These are phyloP conservation scores for Drosophila punjabiensis DNA, from an alignment of 1,140 invertebrate genomes.

Conservation along the genomic window DNA sequence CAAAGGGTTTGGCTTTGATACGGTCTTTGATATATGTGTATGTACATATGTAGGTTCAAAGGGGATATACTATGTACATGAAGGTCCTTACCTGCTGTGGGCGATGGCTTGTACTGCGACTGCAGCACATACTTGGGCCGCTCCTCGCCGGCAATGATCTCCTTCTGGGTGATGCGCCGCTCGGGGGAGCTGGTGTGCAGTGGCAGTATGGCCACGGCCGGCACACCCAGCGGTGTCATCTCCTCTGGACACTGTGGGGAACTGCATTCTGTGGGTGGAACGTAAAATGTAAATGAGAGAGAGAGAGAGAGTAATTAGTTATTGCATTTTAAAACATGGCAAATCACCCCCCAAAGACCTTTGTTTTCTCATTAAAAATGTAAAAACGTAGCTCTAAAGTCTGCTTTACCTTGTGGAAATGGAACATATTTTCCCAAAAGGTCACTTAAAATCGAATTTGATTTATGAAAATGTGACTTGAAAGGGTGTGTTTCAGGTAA, in stretches of 20 bases:
- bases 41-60: background rate
- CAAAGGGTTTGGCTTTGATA: conserved; percentile 4
- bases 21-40: background rate
- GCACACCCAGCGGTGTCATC: conserved; percentile 72
- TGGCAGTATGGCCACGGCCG: conserved; percentile 79
- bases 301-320: background rate
- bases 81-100: conserved; percentile 49
- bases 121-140: conserved; percentile 83
- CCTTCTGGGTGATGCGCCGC: conserved; percentile 84
- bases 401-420: background rate
- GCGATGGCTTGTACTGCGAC: conserved; percentile 77
- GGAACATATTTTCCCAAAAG: no score
- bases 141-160: conserved; percentile 85
- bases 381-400: background rate
- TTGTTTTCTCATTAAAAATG: background rate
- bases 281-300: background rate
- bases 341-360: background rate
- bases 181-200: conserved; percentile 83
- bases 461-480: background rate
- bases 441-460: background rate
- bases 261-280: conserved; percentile 62
- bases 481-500: background rate
- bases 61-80: background rate
- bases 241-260: conserved; percentile 80
- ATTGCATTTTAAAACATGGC: background rate